Evolutionary conservation across 1,140 invertebrate species (phyloP), one percentile per base, ranked within the genome.

Genomic region (Yoshiicerus persimilis): DNA sequence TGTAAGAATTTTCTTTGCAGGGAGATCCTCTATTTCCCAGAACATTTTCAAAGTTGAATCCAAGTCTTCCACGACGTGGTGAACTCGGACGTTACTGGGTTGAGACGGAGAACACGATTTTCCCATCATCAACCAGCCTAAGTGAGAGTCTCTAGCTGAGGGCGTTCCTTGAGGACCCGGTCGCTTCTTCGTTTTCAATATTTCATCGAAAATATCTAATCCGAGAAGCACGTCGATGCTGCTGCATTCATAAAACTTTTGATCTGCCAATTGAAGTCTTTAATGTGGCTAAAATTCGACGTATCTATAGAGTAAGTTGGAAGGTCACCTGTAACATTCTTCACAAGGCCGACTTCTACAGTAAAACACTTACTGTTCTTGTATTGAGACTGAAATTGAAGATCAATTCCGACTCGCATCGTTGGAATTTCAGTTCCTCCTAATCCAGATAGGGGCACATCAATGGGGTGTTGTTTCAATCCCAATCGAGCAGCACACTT

Each of bases 1-100:
- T 32, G 87, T 30, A 88, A 62, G 34, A 62, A 47, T 2, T 77
- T 10, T n/a, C 8, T 25, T 20, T 8, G 5, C 32, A 1, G 88
- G 83, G 9, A 87, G n/a, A 8, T 91, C 88, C 84, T 92, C 92
- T 1, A 92, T 5, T 41, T 91, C 88, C 91, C 91, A 92, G 75
- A 92, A 92, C 91, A 39, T 3, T 90, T 62, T 83, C 16, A 89
- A 8, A 3, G 9, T 32, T 1, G 56, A 23, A 5, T 89, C 86
- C 5, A 11, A 8, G 16, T 5, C 2, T 2, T 11, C 10, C 2
- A 16, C 39, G 2, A 13, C 11, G 39, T 41, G 39, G 16, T n/a
- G n/a, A n/a, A n/a, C n/a, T n/a, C n/a, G n/a, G 39, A 41, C 13
- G 38, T 13, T 39, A 1, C 38, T 39, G 38, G 13, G 13, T 56